Base-by-base conservation (phyloP, 1,140 invertebrate species). In the Piezodorus guildinii region DNA sequence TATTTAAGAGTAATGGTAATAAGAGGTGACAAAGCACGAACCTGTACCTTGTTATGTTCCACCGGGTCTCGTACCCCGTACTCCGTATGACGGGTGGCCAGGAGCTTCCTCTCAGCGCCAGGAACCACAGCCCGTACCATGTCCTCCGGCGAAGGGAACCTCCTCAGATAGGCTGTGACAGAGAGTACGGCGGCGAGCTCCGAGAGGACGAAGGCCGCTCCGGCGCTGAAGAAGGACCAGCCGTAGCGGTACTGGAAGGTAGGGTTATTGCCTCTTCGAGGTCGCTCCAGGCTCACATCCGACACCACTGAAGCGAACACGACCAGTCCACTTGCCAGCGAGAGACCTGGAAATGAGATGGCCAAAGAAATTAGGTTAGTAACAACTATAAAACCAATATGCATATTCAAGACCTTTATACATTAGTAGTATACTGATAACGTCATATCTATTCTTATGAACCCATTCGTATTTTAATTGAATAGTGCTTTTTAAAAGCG, bases 211-310 rank as follows among this genome's bases (percentile, higher is more conserved):
- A 87, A 77, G 46, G 83, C 81, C 45, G 80, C 74, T 27, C 83
- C 81, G 6, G 84, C 83, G 15, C 83, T 77, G 68, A 85, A 80
- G 71, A 86, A 85, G 63, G 83, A 85, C 83, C 83, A 86, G 52
- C 85, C 85, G 71, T 87, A 87, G 23, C 78, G 77, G 73, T 83
- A 84, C 65, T 80, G 77, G 67, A 79, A 82, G 60, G 75, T 65
- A 34, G 70, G 71, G 17, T 67, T 45, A 65, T 54, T 62, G 60
- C 62, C 27, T 30, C 27, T 16, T 44, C 61, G 58, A 45, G 61
- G 62, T 45, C 62, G 59, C 65, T 83, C 80, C 65, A 78, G 69
- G 61, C 80, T 77, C 17, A 80, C 81, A 65, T 84, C 82, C 15
- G 80, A 81, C 51, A 85, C 74, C 19, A 81, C 80, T 9, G 81